Evolutionary conservation across 2,888 invertebrate genomes (phyloP), one percentile per base, ranked within the genome.

Genomic region (Parochlus steinenii): DNA sequence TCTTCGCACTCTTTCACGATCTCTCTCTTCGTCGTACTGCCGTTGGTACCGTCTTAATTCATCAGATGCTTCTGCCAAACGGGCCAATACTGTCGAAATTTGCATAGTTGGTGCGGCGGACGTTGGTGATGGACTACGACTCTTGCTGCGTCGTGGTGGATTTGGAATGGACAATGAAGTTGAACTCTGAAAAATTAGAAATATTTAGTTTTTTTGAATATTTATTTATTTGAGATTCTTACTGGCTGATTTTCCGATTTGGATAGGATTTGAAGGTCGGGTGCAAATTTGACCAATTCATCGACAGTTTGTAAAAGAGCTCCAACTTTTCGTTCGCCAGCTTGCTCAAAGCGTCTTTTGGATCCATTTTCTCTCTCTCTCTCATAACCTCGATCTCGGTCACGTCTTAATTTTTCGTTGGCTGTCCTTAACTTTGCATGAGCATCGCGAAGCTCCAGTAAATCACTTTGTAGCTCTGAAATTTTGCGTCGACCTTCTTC

Each of bases 381-480:
- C 47, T 87, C 87, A 50, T 79, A 73, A n/a, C n/a, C n/a, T 2
- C 82, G 67, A 50, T 89, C 87, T 41, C 85, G 80, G 56, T 90
- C 90, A 23, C 86, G 67, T 32, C 87, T 68, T 43, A 90, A 62
- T 50, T 89, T 86, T 51, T 90, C 90, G 53, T 87, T 89, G 18
- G 87, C 83, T 4, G 87, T 87, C 38, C 89, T 66, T 42, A 90
- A 56, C 55, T 89, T 89, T 3, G 89, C 87, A 55, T 90, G 89
- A 14, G 87, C 87, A 55, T 90, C 90, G 17, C 89, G 68, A 33
- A 90, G 56, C 56, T 90, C 90, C 34, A 89, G 56, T 29, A 90
- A 61, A 60, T 90, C 89, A 51, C 82, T 83, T 54, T 89, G 89
- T 30, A 89, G 54, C 61, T 89, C 77, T 5, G 71, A 58, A 44